These are phyloP conservation scores for Rhinopithecus roxellana DNA, from an alignment of 2,113 vertebrate genomes.

Conservation along the genomic window DNA sequence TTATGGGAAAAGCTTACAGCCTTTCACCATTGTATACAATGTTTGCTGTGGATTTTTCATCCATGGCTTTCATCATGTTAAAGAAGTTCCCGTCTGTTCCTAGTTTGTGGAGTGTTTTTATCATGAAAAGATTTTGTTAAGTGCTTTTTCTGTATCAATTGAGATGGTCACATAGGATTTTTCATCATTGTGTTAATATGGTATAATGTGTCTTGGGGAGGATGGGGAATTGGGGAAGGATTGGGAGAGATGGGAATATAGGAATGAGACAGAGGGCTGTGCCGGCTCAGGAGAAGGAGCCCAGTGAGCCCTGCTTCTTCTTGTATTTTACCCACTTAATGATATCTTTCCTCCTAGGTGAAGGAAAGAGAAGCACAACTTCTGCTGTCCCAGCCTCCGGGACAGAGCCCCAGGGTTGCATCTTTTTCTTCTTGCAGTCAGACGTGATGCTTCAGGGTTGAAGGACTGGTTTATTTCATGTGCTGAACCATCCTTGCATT, in stretches of 20 bases:
- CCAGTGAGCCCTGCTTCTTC: background rate
- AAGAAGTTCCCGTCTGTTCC: background rate
- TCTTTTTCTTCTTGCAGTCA: background rate
- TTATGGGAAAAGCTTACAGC: background rate
- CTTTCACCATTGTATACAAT: background rate
- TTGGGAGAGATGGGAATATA: background rate
- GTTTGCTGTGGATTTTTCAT: background rate
- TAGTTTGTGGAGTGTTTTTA: background rate
- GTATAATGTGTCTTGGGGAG: background rate
- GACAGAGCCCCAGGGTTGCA: too few relatives aligned
- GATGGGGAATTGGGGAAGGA: background rate
- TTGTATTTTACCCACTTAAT: background rate
- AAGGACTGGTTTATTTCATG: background rate
- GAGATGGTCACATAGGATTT: background rate
- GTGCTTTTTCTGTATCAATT: background rate
- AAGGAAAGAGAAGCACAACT: background rate
- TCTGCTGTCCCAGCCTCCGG: background rate
- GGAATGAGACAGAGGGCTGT: background rate
- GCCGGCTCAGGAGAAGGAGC: background rate
- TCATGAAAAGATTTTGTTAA: background rate
- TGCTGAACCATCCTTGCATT: background rate
- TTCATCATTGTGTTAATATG: background rate
- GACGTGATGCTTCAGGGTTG: background rate
- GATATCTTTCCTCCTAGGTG: background rate
- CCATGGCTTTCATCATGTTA: background rate